phyloP scores from a whole-genome alignment of 2,797 vertebrate genomes.

The Echiichthys vipera region DNA sequence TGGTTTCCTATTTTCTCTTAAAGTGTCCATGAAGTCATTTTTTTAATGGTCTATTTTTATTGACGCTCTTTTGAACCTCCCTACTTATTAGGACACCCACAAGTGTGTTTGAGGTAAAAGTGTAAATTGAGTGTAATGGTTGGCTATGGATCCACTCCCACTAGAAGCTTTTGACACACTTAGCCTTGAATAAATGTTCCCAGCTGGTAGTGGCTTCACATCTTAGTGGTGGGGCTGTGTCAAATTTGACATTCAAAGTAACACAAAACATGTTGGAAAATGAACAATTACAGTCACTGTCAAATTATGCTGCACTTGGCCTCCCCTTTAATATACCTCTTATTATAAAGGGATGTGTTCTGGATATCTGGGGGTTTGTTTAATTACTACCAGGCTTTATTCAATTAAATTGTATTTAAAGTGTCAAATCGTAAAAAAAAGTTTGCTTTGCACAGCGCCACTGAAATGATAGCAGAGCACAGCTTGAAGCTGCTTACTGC shows the following conservation, averaged over 20 bases:
- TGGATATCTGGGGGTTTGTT: conserved; percentile 26
- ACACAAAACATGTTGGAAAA: conserved; percentile 36
- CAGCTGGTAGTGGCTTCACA: conserved; percentile 65
- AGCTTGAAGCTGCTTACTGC: no score
- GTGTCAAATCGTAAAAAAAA: no score
- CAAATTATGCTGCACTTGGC: conserved; percentile 16
- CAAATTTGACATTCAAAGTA: conserved; percentile 37
- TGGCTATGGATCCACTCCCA: conserved; percentile 61
- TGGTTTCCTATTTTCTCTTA: conserved; percentile 17
- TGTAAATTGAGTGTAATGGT: conserved; percentile 73
- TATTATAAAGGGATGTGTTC: conserved; percentile 24
- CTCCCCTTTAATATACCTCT: conserved; percentile 14
- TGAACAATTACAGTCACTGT: conserved; percentile 31
- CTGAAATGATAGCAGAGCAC: no score
- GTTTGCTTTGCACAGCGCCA: no score
- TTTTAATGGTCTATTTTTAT: conserved; percentile 52
- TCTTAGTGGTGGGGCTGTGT: conserved; percentile 55
- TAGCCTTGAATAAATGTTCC: conserved; percentile 65
- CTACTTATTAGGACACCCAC: conserved; percentile 61
- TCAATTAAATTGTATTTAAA: no score
- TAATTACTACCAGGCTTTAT: conserved; percentile 9
- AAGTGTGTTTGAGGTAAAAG: conserved; percentile 73
- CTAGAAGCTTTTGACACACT: conserved; percentile 68
- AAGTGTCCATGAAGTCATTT: conserved; percentile 13
- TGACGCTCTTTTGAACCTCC: conserved; percentile 56